These are phyloP conservation scores for Brachionus koreanus DNA, from an alignment of 1,140 invertebrate genomes.

Conservation along the genomic window DNA sequence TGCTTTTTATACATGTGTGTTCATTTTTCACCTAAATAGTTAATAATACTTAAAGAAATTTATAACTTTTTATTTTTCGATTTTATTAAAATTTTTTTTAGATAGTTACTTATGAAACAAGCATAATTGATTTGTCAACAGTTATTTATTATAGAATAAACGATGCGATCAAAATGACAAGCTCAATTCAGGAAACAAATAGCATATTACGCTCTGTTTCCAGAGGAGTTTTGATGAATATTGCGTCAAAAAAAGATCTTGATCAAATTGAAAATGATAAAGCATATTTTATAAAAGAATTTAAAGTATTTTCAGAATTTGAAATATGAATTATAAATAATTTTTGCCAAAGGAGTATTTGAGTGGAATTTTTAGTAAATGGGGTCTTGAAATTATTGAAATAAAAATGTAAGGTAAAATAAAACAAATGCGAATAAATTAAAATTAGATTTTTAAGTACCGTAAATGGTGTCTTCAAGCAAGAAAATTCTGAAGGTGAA, in stretches of 20 bases:
- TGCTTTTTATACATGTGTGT: too few species aligned
- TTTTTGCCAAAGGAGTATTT: background rate
- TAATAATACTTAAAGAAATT: background rate
- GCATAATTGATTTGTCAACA: constrained; percentile 5
- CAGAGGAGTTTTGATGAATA: background rate
- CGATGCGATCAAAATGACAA: constrained; percentile 9
- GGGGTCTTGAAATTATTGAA: constrained; percentile 18
- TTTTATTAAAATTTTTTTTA: background rate
- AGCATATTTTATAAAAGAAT: background rate
- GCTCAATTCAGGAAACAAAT: constrained; percentile 8
- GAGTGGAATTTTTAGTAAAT: constrained; percentile 23
- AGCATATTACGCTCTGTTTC: background rate
- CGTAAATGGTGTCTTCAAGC: background rate
- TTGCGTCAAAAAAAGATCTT: constrained; percentile 11
- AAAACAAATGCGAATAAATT: background rate
- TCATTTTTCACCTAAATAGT: too few species aligned
- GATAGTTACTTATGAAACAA: constrained; percentile 7
- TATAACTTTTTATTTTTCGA: background rate
- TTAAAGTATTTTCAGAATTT: background rate
- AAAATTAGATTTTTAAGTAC: background rate
- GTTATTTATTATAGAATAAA: constrained; percentile 3
- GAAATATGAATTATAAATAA: background rate
- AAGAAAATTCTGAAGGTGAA: constrained; percentile 27
- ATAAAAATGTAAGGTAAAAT: constrained; percentile 7
- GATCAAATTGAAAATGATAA: constrained; percentile 38